Conservation (phyloP, 2,113 vertebrate species). For the Leucosticte australis region DNA sequence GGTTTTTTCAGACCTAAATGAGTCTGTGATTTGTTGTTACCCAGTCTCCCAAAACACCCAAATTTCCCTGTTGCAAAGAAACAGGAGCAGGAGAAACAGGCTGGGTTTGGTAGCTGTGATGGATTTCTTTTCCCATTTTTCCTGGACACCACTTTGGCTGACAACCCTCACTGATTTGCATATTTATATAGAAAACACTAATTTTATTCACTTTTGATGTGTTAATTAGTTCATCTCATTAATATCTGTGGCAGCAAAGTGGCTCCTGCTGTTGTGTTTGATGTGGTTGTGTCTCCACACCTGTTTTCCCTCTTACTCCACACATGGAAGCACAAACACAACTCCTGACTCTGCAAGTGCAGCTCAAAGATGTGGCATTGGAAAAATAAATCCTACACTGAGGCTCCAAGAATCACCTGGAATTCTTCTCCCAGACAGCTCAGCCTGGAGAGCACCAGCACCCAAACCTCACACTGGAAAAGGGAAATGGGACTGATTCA, state of each 20-base stretch:
- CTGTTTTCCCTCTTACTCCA: not conserved
- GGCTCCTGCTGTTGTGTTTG: not conserved
- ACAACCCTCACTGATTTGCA: not conserved
- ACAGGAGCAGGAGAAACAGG: not conserved
- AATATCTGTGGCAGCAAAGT: not conserved
- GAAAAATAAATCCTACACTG: not conserved
- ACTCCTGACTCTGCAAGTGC: not conserved
- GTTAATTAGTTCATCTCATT: not conserved
- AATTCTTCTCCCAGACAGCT: not conserved
- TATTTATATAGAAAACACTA: not conserved
- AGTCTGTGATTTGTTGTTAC: not conserved
- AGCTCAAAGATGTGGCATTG: not conserved
- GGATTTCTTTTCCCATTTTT: not conserved
- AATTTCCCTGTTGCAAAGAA: not conserved
- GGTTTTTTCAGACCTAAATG: not conserved
- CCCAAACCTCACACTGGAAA: not conserved
- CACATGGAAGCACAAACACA: not conserved
- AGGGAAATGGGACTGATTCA: not conserved
- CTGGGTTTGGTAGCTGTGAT: not conserved
- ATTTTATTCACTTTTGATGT: slow-evolving; percentile 3
- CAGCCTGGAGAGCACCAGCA: not conserved
- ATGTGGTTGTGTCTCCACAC: not conserved
- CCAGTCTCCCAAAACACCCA: not conserved
- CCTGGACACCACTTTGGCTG: not conserved
- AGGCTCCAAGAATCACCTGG: not conserved